Conservation (phyloP, 1,140 invertebrate genomes). For the Drosophila baimaii region DNA sequence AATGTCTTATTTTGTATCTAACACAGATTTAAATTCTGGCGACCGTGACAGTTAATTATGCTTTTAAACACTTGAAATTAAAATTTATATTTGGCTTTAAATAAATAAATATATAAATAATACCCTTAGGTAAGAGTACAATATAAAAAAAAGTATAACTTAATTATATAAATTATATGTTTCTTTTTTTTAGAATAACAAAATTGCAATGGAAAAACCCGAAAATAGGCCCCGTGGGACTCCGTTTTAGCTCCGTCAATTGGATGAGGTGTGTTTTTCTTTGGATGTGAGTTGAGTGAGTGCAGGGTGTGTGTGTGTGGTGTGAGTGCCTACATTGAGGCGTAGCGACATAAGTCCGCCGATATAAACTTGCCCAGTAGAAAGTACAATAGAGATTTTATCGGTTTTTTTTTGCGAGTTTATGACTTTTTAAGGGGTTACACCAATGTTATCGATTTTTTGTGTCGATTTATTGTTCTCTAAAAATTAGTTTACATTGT, state of each 20-base stretch:
- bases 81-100: conserved; percentile 13
- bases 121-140: background rate
- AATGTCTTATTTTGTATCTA: background rate
- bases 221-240: background rate
- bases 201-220: background rate
- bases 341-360: too few species aligned
- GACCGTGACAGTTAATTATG: too few species aligned
- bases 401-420: too few species aligned
- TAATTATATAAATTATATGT: background rate
- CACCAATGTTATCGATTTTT: too few species aligned
- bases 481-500: too few species aligned
- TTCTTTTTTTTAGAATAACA: background rate
- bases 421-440: too few species aligned
- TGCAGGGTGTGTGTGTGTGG: conserved; percentile 7
- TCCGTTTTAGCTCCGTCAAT: background rate
- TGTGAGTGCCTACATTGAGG: too few species aligned
- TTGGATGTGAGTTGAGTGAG: conserved; percentile 23
- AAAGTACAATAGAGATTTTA: too few species aligned
- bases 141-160: background rate
- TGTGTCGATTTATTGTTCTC: too few species aligned
- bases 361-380: too few species aligned
- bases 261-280: conserved; percentile 9
- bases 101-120: conserved; percentile 12
- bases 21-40: background rate
- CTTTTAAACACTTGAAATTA: background rate